Conservation (phyloP, 2,888 invertebrate genomes). For the Morpho helenor region DNA sequence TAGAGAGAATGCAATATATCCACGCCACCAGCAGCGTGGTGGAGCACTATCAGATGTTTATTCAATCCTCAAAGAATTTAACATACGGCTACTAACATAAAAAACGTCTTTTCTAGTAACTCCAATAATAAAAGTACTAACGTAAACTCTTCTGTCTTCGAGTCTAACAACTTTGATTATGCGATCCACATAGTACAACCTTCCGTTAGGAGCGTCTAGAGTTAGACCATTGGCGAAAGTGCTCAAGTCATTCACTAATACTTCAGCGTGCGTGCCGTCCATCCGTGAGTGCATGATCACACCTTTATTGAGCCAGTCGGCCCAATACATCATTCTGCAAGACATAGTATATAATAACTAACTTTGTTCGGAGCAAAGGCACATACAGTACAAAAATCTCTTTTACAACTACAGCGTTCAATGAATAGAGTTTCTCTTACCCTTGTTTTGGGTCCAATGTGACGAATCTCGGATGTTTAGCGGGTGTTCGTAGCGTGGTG, state of each 20-base stretch:
- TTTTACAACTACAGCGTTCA: background rate
- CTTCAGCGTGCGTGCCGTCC: slow-evolving; percentile 85
- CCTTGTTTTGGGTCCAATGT: slow-evolving; percentile 84
- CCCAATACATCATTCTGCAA: slow-evolving; percentile 91
- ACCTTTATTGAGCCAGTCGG: slow-evolving; percentile 88
- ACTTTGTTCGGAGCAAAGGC: background rate
- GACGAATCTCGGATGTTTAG: slow-evolving; percentile 83
- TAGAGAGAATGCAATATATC: no score
- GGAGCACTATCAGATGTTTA: no score
- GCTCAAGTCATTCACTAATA: slow-evolving; percentile 82
- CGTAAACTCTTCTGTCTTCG: slow-evolving; percentile 83
- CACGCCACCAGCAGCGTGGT: no score
- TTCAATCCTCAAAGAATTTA: no score
- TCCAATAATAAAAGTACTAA: slow-evolving; percentile 41
- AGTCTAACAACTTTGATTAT: slow-evolving; percentile 81
- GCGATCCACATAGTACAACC: slow-evolving; percentile 93
- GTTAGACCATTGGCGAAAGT: slow-evolving; percentile 92
- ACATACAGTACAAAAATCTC: background rate
- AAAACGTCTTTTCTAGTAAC: no score
- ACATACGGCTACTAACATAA: no score
- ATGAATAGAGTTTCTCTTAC: slow-evolving; percentile 40
- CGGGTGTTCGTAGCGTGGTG: slow-evolving; percentile 79
- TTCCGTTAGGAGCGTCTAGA: slow-evolving; percentile 86
- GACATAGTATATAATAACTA: slow-evolving; percentile 19
- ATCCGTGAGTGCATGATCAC: slow-evolving; percentile 89